Evolutionary conservation across 2,113 vertebrate species (phyloP).

Genomic region (Tetrao urogallus): DNA sequence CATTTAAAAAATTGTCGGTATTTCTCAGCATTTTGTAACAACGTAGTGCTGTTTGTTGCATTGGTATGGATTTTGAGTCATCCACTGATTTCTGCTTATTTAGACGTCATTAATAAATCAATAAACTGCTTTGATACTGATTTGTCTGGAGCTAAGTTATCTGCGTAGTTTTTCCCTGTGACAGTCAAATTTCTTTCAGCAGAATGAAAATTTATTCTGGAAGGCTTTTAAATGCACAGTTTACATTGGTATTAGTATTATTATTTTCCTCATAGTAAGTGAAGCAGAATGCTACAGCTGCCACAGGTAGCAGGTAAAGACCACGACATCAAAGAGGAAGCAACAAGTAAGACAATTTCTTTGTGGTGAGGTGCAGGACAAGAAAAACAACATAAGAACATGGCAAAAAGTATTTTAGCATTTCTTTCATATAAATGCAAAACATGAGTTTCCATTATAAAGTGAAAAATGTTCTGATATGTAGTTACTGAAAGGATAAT

Average conservation of each 20-base stretch:
- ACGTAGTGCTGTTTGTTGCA: background rate
- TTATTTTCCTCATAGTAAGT: background rate
- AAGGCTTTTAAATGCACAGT: background rate
- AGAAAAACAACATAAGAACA: background rate
- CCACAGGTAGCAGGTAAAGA: background rate
- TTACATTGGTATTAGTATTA: background rate
- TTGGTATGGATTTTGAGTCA: background rate
- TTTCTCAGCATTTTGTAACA: background rate
- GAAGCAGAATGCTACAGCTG: background rate
- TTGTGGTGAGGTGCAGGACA: background rate
- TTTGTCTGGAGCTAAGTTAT: background rate
- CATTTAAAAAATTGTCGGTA: background rate
- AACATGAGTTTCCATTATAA: background rate
- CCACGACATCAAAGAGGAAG: background rate
- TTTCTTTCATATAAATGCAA: background rate
- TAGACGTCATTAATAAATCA: background rate
- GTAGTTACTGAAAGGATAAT: background rate
- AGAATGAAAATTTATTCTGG: background rate
- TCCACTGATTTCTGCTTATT: background rate
- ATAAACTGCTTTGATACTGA: background rate
- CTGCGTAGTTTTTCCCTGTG: background rate
- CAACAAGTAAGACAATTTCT: background rate
- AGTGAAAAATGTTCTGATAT: background rate
- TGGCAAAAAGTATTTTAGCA: background rate
- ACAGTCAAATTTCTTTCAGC: background rate